These are phyloP conservation scores for Lasiurus cinereus DNA, from an alignment of 2,113 vertebrate species.

Conservation along the genomic window DNA sequence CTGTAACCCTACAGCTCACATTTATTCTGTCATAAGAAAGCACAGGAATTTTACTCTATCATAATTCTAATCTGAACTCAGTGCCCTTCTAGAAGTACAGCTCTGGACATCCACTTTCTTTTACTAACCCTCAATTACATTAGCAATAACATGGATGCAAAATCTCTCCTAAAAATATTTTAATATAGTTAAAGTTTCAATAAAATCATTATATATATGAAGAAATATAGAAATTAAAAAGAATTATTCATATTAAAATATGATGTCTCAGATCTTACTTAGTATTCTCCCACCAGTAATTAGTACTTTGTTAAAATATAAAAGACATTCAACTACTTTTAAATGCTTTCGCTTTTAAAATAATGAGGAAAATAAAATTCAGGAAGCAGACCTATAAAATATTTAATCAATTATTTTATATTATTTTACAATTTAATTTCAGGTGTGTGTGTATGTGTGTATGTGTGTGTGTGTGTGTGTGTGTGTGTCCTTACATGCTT, in stretches of 20 bases:
- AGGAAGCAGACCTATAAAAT: not conserved
- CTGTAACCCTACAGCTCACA: not conserved
- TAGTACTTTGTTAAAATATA: not conserved
- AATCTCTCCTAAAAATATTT: not conserved
- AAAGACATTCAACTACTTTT: not conserved
- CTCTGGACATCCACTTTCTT: not conserved
- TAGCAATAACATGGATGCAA: not conserved
- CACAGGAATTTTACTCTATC: not conserved
- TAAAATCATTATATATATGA: not conserved
- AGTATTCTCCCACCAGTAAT: no score
- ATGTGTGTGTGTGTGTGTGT: not conserved
- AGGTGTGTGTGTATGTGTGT: not conserved
- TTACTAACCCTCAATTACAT: not conserved
- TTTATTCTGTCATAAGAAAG: not conserved
- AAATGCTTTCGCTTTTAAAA: not conserved
- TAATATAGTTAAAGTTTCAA: not conserved
- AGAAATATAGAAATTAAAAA: not conserved
- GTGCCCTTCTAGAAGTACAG: not conserved
- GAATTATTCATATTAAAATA: not conserved
- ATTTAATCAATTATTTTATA: not conserved
- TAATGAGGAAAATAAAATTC: not conserved
- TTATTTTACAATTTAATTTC: slow-evolving; percentile 8
- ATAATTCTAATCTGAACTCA: not conserved
- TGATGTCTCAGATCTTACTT: not conserved
- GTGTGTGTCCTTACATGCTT: not conserved